Percentiles rank a stretch among this genome's conserved stretches.
These are phyloP conservation scores for Rhinolophus sinicus DNA, from an alignment of 2,113 vertebrate species.

Conservation along the genomic window DNA sequence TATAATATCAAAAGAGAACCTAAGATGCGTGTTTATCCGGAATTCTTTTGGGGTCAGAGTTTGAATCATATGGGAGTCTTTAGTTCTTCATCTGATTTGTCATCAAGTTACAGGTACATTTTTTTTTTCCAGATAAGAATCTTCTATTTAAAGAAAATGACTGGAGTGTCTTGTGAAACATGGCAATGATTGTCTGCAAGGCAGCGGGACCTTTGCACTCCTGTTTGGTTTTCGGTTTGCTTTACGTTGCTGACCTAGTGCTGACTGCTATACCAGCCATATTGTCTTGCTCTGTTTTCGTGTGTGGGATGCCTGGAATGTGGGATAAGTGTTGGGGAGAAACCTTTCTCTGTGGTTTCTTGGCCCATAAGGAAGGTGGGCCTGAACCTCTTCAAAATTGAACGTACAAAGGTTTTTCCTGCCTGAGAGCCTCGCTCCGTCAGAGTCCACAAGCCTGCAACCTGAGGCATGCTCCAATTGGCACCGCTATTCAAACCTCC, in stretches of 20 bases:
- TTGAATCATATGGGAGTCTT: neutral
- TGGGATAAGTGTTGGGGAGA: too few relatives aligned
- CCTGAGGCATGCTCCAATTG: rapidly evolving
- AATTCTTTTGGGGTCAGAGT: neutral
- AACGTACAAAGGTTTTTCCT: neutral
- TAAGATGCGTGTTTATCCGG: neutral
- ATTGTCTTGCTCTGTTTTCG: neutral
- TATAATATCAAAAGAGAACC: neutral
- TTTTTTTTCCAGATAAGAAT: neutral
- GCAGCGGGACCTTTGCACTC: neutral
- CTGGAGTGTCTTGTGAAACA: neutral
- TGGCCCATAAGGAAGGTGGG: too few relatives aligned
- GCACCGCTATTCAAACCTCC: neutral
- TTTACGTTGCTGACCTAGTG: neutral
- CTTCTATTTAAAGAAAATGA: conserved; percentile 53
- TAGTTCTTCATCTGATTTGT: conserved; percentile 42
- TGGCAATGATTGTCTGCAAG: neutral
- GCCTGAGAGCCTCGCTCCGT: neutral
- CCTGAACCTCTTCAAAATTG: neutral
- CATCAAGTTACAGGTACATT: neutral
- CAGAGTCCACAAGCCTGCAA: neutral
- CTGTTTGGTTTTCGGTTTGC: neutral
- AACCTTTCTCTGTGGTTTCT: neutral
- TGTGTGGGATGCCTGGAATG: neutral
- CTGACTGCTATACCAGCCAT: neutral